These are phyloP conservation scores for Brachyhypopomus gauderio DNA, from an alignment of 2,113 vertebrate genomes.

Conservation along the genomic window DNA sequence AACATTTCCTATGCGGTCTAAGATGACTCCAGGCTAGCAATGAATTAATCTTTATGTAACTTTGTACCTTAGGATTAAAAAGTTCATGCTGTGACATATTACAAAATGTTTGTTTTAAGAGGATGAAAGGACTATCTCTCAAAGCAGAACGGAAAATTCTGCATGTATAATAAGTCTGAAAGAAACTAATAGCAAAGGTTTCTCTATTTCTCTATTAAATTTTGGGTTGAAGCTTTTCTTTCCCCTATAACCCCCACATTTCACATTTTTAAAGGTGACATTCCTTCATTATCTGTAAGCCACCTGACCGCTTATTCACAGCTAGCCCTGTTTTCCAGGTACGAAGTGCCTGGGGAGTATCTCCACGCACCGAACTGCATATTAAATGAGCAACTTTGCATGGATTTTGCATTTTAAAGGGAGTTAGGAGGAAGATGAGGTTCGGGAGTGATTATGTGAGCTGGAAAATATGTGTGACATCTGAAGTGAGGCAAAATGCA, in stretches of 20 bases:
- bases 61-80: too few relatives aligned
- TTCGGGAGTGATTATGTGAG: neutral
- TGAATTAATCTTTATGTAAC: too few relatives aligned
- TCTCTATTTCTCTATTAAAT: too few relatives aligned
- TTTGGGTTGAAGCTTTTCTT: too few relatives aligned
- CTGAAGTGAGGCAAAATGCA: neutral
- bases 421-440: neutral
- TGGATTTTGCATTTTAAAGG: constrained; percentile 1
- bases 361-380: neutral
- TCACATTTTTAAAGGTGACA: neutral
- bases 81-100: too few relatives aligned
- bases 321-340: neutral
- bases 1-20: too few relatives aligned
- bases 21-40: too few relatives aligned
- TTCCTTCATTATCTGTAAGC: neutral
- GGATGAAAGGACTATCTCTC: too few relatives aligned
- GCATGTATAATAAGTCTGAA: too few relatives aligned
- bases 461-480: neutral
- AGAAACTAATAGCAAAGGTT: too few relatives aligned
- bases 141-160: too few relatives aligned
- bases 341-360: neutral
- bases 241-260: neutral
- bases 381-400: neutral
- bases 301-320: constrained; percentile 1
- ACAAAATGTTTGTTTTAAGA: too few relatives aligned